Base-by-base conservation (phyloP, 1,140 invertebrate genomes). In the Aphis craccivora region DNA sequence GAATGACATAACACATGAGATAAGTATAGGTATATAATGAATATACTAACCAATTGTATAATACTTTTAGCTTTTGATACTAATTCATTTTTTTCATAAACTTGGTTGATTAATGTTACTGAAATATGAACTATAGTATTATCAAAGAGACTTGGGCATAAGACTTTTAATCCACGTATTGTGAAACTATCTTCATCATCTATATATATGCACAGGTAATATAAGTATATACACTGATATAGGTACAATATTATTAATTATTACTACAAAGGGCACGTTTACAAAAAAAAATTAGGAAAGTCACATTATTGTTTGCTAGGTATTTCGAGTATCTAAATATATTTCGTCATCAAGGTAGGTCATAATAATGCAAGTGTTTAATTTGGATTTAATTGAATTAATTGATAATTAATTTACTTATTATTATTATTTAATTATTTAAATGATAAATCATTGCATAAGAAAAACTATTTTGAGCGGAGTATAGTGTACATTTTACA, bases 131-230 rank as follows among this genome's bases (percentile, higher is more conserved):
- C 37, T 51, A 93, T 40, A 25, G 81, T 93, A 40, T 55, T 55
- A 93, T 93, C 48, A 30, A 93, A 93, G n/a, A 55, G 6, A 55
- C 91, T 93, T 40, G 91, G 22, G 37, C 81, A 93, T 93, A 86
- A 43, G 4, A 86, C 23, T 30, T 53, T 53, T 86, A 8, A 37
- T 55, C 81, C 81, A 30, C 60, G 35, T 35, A 93, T 84, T 55
- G 11, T 43, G 20, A 51, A 84, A 45, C 8, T 55, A 40, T 86
- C 37, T 93, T 93, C 91, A 11, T 53, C 25, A 84, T 53, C 91
- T 93, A 55, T 14, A 40, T 14, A 40, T 2, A 40, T 40, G 37
- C 8, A 92, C 30, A 23, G 20, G 22, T 30, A n/a, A 14, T 35
- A 35, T 35, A n/a, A n/a, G n/a, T n/a, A n/a, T n/a, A n/a, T 88